Percentiles rank a stretch among this genome's conserved stretches.
Conservation (phyloP, 2,797 vertebrate genomes). For the Phaenicophaeus curvirostris region DNA sequence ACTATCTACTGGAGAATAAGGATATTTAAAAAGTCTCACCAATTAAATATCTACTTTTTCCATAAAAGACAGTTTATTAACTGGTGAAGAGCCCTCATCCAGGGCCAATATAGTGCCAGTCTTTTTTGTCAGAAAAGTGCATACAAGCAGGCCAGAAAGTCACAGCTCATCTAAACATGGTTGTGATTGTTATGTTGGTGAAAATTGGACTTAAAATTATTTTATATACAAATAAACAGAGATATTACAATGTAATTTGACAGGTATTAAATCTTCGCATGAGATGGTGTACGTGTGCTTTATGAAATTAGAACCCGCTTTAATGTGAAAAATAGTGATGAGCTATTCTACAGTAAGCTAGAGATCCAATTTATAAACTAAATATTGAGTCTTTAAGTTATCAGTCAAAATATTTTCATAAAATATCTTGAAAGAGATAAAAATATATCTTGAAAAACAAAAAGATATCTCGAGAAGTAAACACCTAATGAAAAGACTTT, state of each 20-base stretch:
- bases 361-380: not conserved
- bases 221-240: no score
- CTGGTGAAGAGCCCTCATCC: not conserved
- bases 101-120: no score
- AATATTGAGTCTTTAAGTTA: not conserved
- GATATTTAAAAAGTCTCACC: not conserved
- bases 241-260: no score
- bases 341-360: not conserved
- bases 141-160: not conserved
- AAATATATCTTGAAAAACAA: no score
- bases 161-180: not conserved
- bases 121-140: not conserved
- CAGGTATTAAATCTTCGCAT: no score
- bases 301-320: not conserved
- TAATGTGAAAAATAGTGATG: not conserved
- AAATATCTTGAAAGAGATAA: not conserved
- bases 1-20: not conserved
- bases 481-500: not conserved
- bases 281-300: fast-evolving
- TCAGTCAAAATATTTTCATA: not conserved
- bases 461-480: not conserved
- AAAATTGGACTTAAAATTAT: no score
- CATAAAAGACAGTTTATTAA: not conserved
- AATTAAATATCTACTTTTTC: not conserved
- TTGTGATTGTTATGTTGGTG: no score